Base-by-base conservation (phyloP, 2,113 vertebrate genomes). In the Turnix velox region DNA sequence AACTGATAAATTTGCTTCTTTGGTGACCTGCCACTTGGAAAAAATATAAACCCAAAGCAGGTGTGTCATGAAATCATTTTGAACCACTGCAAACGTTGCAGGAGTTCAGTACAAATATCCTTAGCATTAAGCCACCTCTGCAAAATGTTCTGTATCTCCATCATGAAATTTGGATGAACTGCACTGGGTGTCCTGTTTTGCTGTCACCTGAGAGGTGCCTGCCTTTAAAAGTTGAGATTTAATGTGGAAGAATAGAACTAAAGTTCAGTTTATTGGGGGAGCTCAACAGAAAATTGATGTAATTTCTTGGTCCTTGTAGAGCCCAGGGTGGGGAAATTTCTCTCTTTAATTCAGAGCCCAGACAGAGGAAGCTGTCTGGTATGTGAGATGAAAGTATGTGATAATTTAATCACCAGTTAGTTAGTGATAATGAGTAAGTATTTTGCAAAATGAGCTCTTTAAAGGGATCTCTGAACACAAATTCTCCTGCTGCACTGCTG, bases 391-490 rank as follows among this genome's bases (percentile, higher is more conserved):
- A 65, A 81, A 90, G 69, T 82, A 20, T 23, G 30, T 93, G 75
- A 80, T 93, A 83, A 94, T 69, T 90, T 90, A 86, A 93, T 96
- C 88, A 69, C 37, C 12, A 9, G 66, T 87, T 92, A 62, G 86
- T 67, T 91, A 86, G 43, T 42, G 55, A 58, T 90, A 90, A 91
- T 46, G 66, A 91, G 66, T 66, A 76, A 79, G 85, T 76, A 31
- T 92, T 87, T 88, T 86, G 82, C 55, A 46, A 83, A 83, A 90
- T 74, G 75, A 90, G 78, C 75, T 92, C 55, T 49, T 88, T 43
- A 77, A 93, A 51, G 35, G 58, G 61, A 51, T 80, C 72, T 74
- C 49, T 78, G 25, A 90, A 31, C 42, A 19, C 2, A 46, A 65
- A 49, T 48, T 23, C 20, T 63, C 35, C 49, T 59, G 76, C 69